Percentiles rank a stretch among this genome's conserved stretches.
phyloP scores from a whole-genome alignment of 2,888 invertebrate genomes.

The Drosophila meridionalis region DNA sequence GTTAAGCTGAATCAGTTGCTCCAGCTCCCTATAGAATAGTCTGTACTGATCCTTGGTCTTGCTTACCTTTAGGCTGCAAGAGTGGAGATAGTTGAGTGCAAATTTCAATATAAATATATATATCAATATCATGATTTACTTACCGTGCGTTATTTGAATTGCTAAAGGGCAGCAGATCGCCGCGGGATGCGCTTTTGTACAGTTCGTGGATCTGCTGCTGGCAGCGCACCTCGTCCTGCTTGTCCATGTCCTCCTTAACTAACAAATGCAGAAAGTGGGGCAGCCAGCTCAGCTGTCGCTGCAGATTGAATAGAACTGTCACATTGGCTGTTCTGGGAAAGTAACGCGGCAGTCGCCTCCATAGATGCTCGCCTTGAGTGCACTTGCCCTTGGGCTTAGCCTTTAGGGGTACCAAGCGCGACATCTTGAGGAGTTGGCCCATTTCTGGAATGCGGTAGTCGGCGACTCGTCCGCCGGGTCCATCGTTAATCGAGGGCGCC shows the following conservation, averaged over 20 bases:
- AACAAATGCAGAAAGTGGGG: conserved; percentile 92
- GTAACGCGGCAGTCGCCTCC: conserved; percentile 91
- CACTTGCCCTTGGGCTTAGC: conserved; percentile 83
- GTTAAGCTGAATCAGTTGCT: conserved; percentile 92
- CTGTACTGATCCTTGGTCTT: conserved; percentile 96
- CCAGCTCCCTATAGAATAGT: conserved; percentile 95
- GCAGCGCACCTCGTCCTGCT: conserved; percentile 94
- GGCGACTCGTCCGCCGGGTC: conserved; percentile 96
- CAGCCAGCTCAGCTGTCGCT: conserved; percentile 92
- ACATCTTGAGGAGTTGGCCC: conserved; percentile 94
- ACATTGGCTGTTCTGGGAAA: conserved; percentile 96
- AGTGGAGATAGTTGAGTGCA: not conserved
- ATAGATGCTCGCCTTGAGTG: conserved; percentile 89
- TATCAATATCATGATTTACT: not conserved
- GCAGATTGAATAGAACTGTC: conserved; percentile 93
- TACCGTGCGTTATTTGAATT: conserved; percentile 85
- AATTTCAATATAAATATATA: not conserved
- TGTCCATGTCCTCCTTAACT: conserved; percentile 92
- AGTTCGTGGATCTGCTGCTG: conserved; percentile 93
- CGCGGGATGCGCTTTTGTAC: conserved; percentile 92
- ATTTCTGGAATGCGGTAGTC: conserved; percentile 95
- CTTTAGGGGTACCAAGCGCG: conserved; percentile 91
- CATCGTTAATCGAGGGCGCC: conserved; percentile 97
- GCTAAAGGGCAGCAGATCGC: conserved; percentile 91
- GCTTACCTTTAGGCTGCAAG: conserved; percentile 83